These are phyloP conservation scores for Cossypha caffra DNA, from an alignment of 2,797 vertebrate genomes.

Conservation along the genomic window DNA sequence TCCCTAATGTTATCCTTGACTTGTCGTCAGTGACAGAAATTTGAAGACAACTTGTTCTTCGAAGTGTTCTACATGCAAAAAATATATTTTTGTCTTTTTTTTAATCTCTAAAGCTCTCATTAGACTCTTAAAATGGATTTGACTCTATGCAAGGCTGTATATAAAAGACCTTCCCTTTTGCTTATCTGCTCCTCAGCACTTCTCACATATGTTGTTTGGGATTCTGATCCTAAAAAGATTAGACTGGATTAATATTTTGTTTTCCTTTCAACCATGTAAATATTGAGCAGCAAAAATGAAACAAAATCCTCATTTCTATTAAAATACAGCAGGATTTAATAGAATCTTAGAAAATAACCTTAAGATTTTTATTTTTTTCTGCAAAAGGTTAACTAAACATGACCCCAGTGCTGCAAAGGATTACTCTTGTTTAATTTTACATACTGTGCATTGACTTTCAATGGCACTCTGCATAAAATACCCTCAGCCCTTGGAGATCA, in stretches of 20 bases:
- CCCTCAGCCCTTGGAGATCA: not conserved
- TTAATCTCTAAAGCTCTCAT: not conserved
- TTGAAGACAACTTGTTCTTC: constrained; percentile 44
- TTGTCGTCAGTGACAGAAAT: constrained; percentile 26
- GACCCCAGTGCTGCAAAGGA: constrained; percentile 45
- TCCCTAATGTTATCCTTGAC: constrained; percentile 37
- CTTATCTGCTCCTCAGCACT: constrained; percentile 24
- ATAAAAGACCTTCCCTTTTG: constrained; percentile 8
- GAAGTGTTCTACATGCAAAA: constrained; percentile 8
- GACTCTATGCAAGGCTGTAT: not conserved
- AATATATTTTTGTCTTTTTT: not conserved
- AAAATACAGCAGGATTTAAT: constrained; percentile 43
- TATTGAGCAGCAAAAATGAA: constrained; percentile 48
- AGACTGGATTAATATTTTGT: constrained; percentile 59
- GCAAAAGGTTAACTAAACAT: constrained; percentile 58
- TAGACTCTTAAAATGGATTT: constrained; percentile 17
- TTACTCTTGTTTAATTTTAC: constrained; percentile 56
- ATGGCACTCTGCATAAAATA: not conserved
- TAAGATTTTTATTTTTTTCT: not conserved
- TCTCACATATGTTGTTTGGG: constrained; percentile 25
- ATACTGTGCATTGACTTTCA: not conserved
- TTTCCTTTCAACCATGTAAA: constrained; percentile 60
- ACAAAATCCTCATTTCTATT: constrained; percentile 44
- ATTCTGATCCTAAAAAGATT: constrained; percentile 53
- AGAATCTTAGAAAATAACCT: constrained; percentile 44